These are phyloP conservation scores for Cheilosia grossa DNA, from an alignment of 2,888 invertebrate species.

Conservation along the genomic window DNA sequence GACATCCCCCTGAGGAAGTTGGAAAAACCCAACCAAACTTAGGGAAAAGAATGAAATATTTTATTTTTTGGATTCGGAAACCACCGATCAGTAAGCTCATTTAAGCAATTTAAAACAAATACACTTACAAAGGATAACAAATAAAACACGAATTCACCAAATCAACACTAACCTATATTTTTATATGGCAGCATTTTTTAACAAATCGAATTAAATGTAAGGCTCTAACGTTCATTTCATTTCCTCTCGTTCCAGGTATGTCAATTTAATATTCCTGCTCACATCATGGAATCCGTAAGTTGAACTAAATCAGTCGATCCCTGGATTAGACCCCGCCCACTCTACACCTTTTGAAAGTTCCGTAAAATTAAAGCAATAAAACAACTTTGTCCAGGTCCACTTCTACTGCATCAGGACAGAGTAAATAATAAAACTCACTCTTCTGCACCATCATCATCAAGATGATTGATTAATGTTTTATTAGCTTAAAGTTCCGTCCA, in stretches of 20 bases:
- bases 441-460: background rate
- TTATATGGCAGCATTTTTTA: background rate
- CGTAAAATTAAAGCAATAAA: background rate
- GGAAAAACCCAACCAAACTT: too few relatives aligned
- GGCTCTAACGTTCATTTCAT: background rate
- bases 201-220: too few relatives aligned
- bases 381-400: background rate
- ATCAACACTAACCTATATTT: too few relatives aligned
- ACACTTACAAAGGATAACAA: too few relatives aligned
- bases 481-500: background rate
- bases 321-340: background rate
- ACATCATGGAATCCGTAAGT: background rate
- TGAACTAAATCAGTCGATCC: background rate
- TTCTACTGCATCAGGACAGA: background rate
- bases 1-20: too few relatives aligned
- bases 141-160: too few relatives aligned
- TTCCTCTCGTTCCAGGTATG: constrained; percentile 42
- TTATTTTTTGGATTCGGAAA: too few relatives aligned
- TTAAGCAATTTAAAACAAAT: too few relatives aligned
- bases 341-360: too few relatives aligned
- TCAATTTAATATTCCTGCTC: background rate
- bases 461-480: constrained; percentile 25
- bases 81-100: too few relatives aligned
- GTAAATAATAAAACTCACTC: background rate
- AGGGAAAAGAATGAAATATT: too few relatives aligned